Evolutionary conservation across 1,140 invertebrate genomes (phyloP), one percentile per base, ranked within the genome.

Genomic region (Cydia fagiglandana): DNA sequence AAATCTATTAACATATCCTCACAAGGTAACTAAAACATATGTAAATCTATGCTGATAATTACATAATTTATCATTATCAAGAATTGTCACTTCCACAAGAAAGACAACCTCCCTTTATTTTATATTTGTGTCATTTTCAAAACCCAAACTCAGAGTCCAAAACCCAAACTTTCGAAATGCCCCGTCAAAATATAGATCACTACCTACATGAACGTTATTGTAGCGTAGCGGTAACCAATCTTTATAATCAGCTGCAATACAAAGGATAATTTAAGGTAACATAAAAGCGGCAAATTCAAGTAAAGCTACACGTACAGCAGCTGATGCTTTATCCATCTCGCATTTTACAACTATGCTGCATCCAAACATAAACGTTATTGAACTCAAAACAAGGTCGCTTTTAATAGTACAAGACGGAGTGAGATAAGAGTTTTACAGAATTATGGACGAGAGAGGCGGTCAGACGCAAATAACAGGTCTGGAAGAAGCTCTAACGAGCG

Each of bases 381-480:
- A 0, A 24, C 20, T 10, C 20, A 20, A 24, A 61, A 24, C 9
- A 24, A 24, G 20, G 20, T 24, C n/a, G 56, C 7, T 61, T 61
- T 61, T 24, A 61, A 20, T 24, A 12, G 4, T 24, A 24, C 24
- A 79, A 82, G 56, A 10, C 2, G n/a, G 2, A 10, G 4, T 12
- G 20, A 61, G 56, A 17, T 24, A 61, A 61, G 56, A 61, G 56
- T 10, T 61, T 61, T 24, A 10, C n/a, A 61, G 7, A 78, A 80
- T 76, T 79, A 50, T 24, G 28, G 50, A 6, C 17, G 20, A 53
- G 66, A 73, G 77, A 78, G 78, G 79, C 75, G 77, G 81, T 73
- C 77, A 75, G 80, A 81, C 81, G 79, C 80, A 86, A 88, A 86
- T 86, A 88, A 86, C 86, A 86, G 84, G 86, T 83, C 80, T 45